Conservation (phyloP, 2,888 invertebrate genomes). For the Platyscelio sp. region DNA sequence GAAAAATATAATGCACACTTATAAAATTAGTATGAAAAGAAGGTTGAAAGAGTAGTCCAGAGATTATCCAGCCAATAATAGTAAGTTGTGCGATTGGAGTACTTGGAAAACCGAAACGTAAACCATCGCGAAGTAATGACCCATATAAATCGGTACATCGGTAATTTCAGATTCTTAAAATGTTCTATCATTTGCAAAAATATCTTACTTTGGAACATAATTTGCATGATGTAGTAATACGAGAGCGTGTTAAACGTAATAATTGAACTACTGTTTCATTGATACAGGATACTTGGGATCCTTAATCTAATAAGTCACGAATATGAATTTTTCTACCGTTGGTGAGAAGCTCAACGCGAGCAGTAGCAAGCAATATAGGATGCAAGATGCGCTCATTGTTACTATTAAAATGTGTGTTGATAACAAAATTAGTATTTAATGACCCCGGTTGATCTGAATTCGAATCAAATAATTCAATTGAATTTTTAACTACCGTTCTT, state of each 20-base stretch:
- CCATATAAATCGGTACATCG: slow-evolving; percentile 26
- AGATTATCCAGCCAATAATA: slow-evolving; percentile 34
- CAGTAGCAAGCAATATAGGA: slow-evolving; percentile 55
- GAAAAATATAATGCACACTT: slow-evolving; percentile 15
- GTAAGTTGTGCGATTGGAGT: slow-evolving; percentile 3
- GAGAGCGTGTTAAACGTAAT: slow-evolving; percentile 36
- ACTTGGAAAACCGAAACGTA: background rate
- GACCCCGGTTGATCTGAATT: background rate
- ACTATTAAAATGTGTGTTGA: background rate
- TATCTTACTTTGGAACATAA: slow-evolving; percentile 12
- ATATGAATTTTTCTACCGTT: slow-evolving; percentile 35
- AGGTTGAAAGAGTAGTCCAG: background rate
- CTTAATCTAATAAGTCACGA: slow-evolving; percentile 67
- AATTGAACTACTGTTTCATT: slow-evolving; percentile 47
- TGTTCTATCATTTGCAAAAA: background rate
- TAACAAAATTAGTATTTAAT: background rate
- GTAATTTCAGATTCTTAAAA: slow-evolving; percentile 12
- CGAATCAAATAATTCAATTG: background rate
- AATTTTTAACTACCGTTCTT: background rate
- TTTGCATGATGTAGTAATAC: slow-evolving; percentile 34
- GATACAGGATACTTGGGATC: slow-evolving; percentile 65
- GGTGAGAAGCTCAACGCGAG: slow-evolving; percentile 28
- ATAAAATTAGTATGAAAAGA: background rate
- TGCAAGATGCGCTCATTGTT: background rate
- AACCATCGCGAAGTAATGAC: slow-evolving; percentile 1